phyloP scores from a whole-genome alignment of 2,113 vertebrate species.

The Labeo catla region DNA sequence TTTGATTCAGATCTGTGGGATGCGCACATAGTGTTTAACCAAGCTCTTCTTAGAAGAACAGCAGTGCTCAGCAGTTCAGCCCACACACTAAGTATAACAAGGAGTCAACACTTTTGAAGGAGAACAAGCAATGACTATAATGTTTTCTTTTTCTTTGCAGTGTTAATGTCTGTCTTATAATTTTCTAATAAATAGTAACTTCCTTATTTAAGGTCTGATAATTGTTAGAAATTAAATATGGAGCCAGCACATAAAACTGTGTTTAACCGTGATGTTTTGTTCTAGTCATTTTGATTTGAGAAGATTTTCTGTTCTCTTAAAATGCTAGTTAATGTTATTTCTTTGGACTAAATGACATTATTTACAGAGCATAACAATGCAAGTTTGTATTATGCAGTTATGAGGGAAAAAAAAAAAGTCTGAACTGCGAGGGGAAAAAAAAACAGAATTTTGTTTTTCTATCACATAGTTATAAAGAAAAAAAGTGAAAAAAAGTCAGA shows the following conservation, averaged over 20 bases:
- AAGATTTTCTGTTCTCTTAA: too few relatives aligned
- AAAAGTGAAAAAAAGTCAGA: too few relatives aligned
- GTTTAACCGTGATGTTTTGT: too few relatives aligned
- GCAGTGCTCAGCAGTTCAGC: conserved; percentile 32
- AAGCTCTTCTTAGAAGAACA: conserved; percentile 35
- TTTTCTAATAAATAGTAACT: conserved; percentile 34
- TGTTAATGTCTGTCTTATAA: background rate
- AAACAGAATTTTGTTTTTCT: too few relatives aligned
- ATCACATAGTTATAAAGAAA: too few relatives aligned
- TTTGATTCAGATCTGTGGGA: conserved; percentile 29
- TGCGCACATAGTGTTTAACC: conserved; percentile 39
- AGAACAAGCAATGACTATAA: conserved; percentile 49
- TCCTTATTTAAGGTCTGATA: background rate
- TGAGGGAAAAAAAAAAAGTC: too few relatives aligned
- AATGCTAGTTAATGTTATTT: too few relatives aligned
- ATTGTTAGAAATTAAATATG: background rate
- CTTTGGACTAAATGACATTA: too few relatives aligned
- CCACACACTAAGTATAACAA: conserved; percentile 26
- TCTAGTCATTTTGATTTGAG: too few relatives aligned
- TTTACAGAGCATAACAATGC: too few relatives aligned
- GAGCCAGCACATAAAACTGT: background rate
- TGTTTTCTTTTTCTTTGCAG: conserved; percentile 30
- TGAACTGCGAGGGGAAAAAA: too few relatives aligned
- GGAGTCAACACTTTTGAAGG: background rate
- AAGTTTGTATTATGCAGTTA: too few relatives aligned